Evolutionary conservation across 2,113 vertebrate species (phyloP), one percentile per base, ranked within the genome.

Genomic region (Megatriorchis doriae): DNA sequence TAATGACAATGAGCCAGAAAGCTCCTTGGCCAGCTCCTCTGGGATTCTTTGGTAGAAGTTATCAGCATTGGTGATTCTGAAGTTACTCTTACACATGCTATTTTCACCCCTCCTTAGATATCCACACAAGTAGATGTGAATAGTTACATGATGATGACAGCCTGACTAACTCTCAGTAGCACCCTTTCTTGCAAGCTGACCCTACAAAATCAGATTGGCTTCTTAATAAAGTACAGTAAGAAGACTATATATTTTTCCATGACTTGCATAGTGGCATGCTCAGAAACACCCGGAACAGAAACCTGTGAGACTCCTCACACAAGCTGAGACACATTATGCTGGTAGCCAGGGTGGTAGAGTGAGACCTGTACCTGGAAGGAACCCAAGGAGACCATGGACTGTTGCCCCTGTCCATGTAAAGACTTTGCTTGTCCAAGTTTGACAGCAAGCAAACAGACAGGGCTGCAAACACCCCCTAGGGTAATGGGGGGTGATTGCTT

Each of bases 181-280:
- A 31, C 3, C 7, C 26, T 34, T 56, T 36, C 32, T 15, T 81
- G 38, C 19, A 70, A 65, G 27, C 3, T 73, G 10, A 34, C 17
- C 19, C 16, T 11, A n/a, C 11, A 82, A 72, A 95, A 77, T 40
- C 23, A 81, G 6, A 7, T 61, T 82, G 53, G 15, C 25, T 72
- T 20, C 42, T 19, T 47, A 55, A 52, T 31, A n/a, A 71, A 85
- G 16, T 20, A 5, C n/a, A 59, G 7, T 36, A 45, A 79, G 59
- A 81, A 89, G 12, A 59, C 13, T 16, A 7, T 22, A 6, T 12
- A 16, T 55, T 73, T 80, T 94, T 25, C 42, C 6, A 4, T 59
- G 5, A 43, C 23, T 66, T 0, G 0, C 12, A 38, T 3, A 34
- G 7, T 23, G 13, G 5, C n/a, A 19, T 14, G 14, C 8, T 73